A percentile compares a stretch with the other conserved stretches of the same genome.
Conservation (phyloP, 1,140 invertebrate species). For the Phymorhynchus buccinoides region DNA sequence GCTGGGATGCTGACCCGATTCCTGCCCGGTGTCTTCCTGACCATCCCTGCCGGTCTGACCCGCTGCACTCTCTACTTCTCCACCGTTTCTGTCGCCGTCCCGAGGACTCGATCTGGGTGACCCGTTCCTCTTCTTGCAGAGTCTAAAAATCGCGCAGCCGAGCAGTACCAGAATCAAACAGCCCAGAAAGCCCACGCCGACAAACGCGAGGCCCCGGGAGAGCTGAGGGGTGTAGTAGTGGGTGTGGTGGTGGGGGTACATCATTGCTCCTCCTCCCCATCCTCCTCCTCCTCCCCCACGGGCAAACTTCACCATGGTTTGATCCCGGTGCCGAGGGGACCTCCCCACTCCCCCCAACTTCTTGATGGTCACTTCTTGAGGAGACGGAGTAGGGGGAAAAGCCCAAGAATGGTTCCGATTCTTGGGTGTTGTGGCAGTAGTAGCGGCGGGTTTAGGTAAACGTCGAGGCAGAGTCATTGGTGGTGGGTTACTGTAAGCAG, state of each 20-base stretch:
- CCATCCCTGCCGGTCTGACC: neutral
- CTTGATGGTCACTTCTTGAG: neutral
- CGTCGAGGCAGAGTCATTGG: too few species aligned
- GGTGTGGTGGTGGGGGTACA: neutral
- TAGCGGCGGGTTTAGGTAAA: too few species aligned
- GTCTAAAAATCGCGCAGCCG: neutral
- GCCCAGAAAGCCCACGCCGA: neutral
- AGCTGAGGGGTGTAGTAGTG: neutral
- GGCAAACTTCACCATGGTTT: neutral
- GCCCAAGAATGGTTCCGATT: too few species aligned
- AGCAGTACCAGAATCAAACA: neutral
- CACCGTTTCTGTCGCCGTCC: neutral
- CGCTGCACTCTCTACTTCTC: neutral
- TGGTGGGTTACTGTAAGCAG: too few species aligned
- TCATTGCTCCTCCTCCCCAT: neutral
- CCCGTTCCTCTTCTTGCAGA: neutral
- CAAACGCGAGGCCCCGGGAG: neutral
- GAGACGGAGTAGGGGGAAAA: too few species aligned
- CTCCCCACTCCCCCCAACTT: neutral
- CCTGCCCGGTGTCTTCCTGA: neutral
- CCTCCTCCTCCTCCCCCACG: neutral
- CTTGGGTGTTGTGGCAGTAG: too few species aligned
- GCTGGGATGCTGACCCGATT: neutral
- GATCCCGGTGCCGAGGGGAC: neutral
- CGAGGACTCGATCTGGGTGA: neutral